Evolutionary conservation across 1,140 invertebrate species (phyloP).

Genomic region (Bombus fervidus): DNA sequence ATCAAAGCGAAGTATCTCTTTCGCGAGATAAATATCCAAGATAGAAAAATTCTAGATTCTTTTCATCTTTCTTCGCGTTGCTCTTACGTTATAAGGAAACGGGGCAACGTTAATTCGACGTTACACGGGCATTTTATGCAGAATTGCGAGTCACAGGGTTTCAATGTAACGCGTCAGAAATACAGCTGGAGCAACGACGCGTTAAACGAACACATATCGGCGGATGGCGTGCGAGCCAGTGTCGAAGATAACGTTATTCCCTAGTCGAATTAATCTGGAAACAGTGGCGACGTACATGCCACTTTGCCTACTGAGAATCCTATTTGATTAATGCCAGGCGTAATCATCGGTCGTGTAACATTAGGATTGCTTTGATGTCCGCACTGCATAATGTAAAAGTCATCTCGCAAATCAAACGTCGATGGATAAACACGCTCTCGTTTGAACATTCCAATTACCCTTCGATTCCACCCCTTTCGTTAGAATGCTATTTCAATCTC

Average conservation of each 20-base stretch:
- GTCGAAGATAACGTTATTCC: conserved; percentile 32
- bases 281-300: neutral
- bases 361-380: neutral
- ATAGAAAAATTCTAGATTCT: neutral
- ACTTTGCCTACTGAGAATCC: conserved; percentile 10
- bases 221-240: neutral
- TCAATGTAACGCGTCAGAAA: no score
- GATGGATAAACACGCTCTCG: neutral
- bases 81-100: neutral
- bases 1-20: conserved; percentile 20
- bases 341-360: neutral
- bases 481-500: neutral
- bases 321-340: conserved; percentile 2
- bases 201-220: conserved; percentile 8
- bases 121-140: neutral
- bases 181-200: neutral
- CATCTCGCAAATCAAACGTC: neutral
- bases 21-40: conserved; percentile 30
- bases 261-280: neutral
- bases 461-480: neutral
- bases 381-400: neutral
- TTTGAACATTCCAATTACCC: neutral
- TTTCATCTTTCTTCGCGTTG: neutral
- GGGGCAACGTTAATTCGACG: conserved; percentile 19
- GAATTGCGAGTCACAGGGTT: neutral